These are phyloP conservation scores for Hedya salicella DNA, from an alignment of 2,888 invertebrate genomes.

Conservation along the genomic window DNA sequence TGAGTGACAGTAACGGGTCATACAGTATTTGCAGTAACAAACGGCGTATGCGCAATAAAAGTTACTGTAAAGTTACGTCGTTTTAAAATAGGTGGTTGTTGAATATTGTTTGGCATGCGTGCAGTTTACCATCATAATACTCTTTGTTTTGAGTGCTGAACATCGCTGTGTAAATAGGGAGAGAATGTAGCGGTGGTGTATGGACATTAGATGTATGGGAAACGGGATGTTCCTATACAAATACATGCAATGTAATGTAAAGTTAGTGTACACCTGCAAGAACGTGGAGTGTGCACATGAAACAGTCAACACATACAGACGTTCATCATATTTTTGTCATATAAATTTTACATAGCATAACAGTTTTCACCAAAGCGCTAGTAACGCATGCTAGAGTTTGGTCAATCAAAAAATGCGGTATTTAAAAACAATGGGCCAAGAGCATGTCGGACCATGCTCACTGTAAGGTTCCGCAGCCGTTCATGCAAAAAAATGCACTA, in stretches of 20 bases:
- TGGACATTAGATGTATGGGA: not conserved
- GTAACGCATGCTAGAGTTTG: no score
- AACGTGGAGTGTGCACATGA: no score
- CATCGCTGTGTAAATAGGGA: constrained; percentile 16
- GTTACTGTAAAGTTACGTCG: not conserved
- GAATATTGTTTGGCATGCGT: constrained; percentile 21
- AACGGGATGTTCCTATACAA: not conserved
- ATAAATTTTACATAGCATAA: no score
- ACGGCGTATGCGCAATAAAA: not conserved
- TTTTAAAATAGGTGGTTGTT: constrained; percentile 5
- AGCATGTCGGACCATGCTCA: no score
- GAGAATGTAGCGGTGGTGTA: not conserved
- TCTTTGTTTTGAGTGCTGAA: constrained; percentile 25
- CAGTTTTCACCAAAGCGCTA: no score
- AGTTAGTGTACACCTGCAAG: not conserved
- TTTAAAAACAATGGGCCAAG: no score
- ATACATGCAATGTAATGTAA: not conserved
- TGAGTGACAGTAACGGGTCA: constrained; percentile 24
- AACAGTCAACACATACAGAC: no score
- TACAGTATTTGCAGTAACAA: not conserved
- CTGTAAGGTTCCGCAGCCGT: no score
- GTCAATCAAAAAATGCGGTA: no score
- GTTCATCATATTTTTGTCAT: no score
- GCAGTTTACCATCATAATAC: constrained; percentile 28
- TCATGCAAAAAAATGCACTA: no score